These are phyloP conservation scores for Dioctria linearis DNA, from an alignment of 2,888 invertebrate species.

Conservation along the genomic window DNA sequence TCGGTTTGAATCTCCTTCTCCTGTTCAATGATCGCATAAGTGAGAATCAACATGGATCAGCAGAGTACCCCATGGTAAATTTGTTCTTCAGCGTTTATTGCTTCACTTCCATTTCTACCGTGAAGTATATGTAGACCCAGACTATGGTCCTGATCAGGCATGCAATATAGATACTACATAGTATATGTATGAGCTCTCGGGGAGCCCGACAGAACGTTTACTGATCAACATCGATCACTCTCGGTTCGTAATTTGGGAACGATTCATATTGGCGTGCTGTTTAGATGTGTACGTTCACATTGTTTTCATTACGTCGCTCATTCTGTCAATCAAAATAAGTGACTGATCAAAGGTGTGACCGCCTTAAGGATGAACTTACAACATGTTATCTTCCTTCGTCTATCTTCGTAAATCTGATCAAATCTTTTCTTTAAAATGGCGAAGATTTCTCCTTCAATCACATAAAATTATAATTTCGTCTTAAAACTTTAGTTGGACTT, in stretches of 20 bases:
- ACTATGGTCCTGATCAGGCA: neutral
- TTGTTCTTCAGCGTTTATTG: constrained; percentile 20
- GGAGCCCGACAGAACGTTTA: constrained; percentile 37
- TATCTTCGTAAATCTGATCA: neutral
- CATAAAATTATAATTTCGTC: constrained; percentile 33
- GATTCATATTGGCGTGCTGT: constrained; percentile 45
- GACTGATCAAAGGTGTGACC: constrained; percentile 53
- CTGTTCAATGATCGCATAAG: constrained; percentile 17
- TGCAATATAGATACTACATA: neutral
- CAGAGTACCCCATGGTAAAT: constrained; percentile 29
- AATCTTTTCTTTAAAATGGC: constrained; percentile 25
- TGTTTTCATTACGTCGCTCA: constrained; percentile 56
- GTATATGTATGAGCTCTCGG: neutral
- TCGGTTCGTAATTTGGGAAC: constrained; percentile 33
- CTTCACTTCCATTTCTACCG: constrained; percentile 30
- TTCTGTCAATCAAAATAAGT: constrained; percentile 48
- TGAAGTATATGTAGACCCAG: neutral
- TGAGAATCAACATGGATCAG: constrained; percentile 14
- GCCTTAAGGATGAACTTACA: constrained; percentile 26
- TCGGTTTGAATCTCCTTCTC: neutral
- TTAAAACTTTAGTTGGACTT: constrained; percentile 22
- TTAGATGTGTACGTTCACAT: constrained; percentile 54
- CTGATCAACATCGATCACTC: constrained; percentile 50
- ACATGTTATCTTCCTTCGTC: constrained; percentile 19
- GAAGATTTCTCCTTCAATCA: constrained; percentile 16